These are phyloP conservation scores for Apotomis turbidana DNA, from an alignment of 2,888 invertebrate species.

Conservation along the genomic window DNA sequence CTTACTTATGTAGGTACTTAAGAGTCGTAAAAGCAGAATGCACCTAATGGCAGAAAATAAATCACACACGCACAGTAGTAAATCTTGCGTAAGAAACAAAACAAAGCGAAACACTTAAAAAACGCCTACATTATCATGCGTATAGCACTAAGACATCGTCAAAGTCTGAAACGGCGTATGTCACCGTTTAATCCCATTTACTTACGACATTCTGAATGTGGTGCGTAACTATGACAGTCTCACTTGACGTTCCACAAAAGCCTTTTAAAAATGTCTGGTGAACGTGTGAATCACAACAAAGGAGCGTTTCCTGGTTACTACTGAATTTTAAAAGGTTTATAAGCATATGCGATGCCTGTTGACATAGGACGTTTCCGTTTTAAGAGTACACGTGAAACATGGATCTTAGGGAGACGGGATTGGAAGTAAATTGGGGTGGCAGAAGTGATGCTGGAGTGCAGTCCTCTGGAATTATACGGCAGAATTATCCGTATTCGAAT, in stretches of 20 bases:
- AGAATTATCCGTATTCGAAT: slow-evolving; percentile 3
- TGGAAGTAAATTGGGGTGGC: slow-evolving; percentile 3
- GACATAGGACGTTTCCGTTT: slow-evolving; percentile 6
- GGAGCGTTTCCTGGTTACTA: slow-evolving; percentile 50
- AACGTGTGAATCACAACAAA: slow-evolving; percentile 71
- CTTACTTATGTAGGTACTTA: too few relatives aligned
- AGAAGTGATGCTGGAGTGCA: neutral
- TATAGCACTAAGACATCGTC: slow-evolving; percentile 1
- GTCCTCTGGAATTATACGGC: slow-evolving; percentile 9
- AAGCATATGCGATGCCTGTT: slow-evolving; percentile 12
- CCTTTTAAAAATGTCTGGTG: slow-evolving; percentile 76
- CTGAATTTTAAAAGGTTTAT: slow-evolving; percentile 20
- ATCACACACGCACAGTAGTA: slow-evolving; percentile 17
- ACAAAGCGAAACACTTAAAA: slow-evolving; percentile 45
- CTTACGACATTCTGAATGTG: neutral
- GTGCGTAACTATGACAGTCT: slow-evolving; percentile 50
- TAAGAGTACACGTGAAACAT: neutral
- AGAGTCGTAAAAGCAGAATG: neutral
- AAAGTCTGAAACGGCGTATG: neutral
- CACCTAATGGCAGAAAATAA: slow-evolving; percentile 3
- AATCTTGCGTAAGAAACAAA: slow-evolving; percentile 32
- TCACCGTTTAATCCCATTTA: neutral
- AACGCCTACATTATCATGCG: slow-evolving; percentile 32
- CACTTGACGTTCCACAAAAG: slow-evolving; percentile 73
- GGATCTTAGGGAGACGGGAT: slow-evolving; percentile 9